Evolutionary conservation across 2,113 vertebrate genomes (phyloP).

Genomic region (Phylloscopus whistleri): DNA sequence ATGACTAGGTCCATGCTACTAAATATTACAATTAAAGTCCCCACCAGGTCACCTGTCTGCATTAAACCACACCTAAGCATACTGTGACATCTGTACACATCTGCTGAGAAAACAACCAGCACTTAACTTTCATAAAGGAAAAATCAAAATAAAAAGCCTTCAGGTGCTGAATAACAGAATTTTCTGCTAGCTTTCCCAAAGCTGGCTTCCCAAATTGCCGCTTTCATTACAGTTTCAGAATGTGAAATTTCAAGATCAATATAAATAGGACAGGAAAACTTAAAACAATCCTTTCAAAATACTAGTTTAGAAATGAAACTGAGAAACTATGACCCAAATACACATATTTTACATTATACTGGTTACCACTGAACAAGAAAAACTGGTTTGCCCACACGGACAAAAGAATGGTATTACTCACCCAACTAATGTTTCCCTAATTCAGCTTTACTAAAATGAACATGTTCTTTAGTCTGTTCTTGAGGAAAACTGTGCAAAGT

Average conservation of each 20-base stretch:
- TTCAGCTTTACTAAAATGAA: neutral
- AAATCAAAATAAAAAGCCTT: neutral
- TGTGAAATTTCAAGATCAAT: neutral
- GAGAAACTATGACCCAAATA: neutral
- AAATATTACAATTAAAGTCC: neutral
- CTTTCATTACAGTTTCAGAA: neutral
- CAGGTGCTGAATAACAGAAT: neutral
- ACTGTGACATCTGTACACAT: neutral
- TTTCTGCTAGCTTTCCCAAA: neutral
- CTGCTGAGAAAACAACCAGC: neutral
- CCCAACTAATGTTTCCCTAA: neutral
- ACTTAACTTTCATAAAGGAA: neutral
- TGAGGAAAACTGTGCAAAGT: neutral
- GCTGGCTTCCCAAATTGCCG: neutral
- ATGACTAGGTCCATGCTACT: neutral
- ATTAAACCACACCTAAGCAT: neutral
- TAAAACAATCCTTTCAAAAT: neutral
- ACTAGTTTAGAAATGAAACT: neutral
- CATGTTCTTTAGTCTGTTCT: neutral
- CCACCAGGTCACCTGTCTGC: neutral
- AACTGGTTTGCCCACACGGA: constrained; percentile 25
- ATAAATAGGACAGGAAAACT: neutral
- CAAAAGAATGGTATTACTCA: neutral
- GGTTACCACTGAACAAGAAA: constrained; percentile 19
- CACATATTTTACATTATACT: neutral